These are phyloP conservation scores for Pteria penguin DNA, from an alignment of 2,888 invertebrate species.

Conservation along the genomic window DNA sequence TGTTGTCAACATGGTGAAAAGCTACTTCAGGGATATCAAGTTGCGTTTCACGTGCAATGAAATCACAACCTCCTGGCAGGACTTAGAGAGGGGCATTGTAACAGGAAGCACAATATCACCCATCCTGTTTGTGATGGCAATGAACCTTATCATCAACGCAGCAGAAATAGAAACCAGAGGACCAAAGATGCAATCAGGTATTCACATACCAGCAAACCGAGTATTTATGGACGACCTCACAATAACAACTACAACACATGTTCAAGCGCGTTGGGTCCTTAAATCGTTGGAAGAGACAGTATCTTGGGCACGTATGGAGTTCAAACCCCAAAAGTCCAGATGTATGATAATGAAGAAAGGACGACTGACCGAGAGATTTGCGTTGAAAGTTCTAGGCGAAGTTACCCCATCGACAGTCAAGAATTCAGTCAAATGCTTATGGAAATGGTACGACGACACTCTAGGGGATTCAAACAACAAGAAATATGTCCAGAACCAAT, in stretches of 20 bases:
- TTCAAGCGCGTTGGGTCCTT: conserved; percentile 25
- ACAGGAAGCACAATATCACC: conserved; percentile 38
- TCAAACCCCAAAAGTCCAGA: conserved; percentile 16
- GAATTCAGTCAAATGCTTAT: conserved; percentile 27
- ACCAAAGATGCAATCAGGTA: conserved; percentile 6
- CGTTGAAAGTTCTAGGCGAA: conserved; percentile 16
- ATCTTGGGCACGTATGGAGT: conserved; percentile 18
- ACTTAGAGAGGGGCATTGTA: conserved; percentile 34
- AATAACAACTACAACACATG: conserved; percentile 4
- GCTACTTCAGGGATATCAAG: background rate
- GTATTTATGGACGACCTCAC: conserved; percentile 11
- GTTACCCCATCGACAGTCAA: conserved; percentile 1
- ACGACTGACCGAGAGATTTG: background rate
- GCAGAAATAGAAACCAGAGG: conserved; percentile 22
- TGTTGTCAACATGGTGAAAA: background rate
- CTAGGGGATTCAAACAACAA: no score
- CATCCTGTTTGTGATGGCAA: conserved; percentile 33
- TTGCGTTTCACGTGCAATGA: background rate
- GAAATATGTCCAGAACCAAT: no score
- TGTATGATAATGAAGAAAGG: conserved; percentile 34
- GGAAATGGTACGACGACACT: no score
- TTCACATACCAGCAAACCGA: background rate
- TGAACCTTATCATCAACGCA: conserved; percentile 27
- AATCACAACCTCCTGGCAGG: conserved; percentile 6
- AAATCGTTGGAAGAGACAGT: conserved; percentile 10